Conservation (phyloP, 2,888 invertebrate species). For the Parasteatoda lunata region DNA sequence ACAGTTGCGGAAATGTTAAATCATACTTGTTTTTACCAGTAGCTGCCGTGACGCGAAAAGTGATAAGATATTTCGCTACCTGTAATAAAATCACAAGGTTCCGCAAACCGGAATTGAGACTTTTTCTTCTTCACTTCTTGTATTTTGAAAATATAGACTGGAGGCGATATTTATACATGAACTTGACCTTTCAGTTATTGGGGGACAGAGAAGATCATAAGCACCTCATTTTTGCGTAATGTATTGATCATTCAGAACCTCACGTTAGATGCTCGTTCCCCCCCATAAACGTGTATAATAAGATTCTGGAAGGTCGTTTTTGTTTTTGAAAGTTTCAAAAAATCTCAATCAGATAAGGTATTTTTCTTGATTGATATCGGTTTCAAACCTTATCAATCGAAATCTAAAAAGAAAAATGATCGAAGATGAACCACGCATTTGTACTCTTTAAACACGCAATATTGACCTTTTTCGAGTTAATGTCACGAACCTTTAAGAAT, state of each 20-base stretch:
- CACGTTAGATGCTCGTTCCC: not conserved
- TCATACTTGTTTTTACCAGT: not conserved
- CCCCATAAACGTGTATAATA: too few relatives aligned
- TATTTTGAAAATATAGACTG: not conserved
- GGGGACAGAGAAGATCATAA: not conserved
- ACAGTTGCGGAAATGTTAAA: not conserved
- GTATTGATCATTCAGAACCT: not conserved
- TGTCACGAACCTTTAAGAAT: too few relatives aligned
- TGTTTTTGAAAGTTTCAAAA: too few relatives aligned
- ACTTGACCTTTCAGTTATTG: not conserved
- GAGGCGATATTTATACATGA: not conserved
- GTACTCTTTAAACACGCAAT: too few relatives aligned
- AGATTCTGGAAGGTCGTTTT: too few relatives aligned
- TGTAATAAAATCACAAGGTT: not conserved
- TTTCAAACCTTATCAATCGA: too few relatives aligned
- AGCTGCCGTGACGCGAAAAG: not conserved
- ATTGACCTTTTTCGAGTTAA: too few relatives aligned
- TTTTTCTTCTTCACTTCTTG: not conserved
- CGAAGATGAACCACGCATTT: too few relatives aligned
- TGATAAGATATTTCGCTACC: not conserved
- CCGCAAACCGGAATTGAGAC: not conserved
- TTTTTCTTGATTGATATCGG: too few relatives aligned
- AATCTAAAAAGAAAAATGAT: too few relatives aligned
- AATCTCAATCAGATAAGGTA: too few relatives aligned
- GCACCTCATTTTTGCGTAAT: conserved; percentile 2